Base-by-base conservation (phyloP, 2,888 invertebrate species). In the Melinaea menophilus region DNA sequence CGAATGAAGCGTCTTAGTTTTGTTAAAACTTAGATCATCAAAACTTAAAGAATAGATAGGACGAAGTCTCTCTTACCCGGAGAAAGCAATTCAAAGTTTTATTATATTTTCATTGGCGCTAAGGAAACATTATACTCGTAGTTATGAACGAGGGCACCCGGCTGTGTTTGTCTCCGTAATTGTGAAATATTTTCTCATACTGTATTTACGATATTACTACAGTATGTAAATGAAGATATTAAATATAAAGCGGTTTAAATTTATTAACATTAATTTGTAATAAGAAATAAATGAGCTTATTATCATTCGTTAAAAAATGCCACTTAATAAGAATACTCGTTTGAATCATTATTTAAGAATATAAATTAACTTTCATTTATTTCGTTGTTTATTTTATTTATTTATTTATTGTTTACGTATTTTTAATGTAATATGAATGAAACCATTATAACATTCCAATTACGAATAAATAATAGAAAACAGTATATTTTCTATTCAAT, bases 401-500 rank as follows among this genome's bases (percentile, higher is more conserved):
- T 11, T 51, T 57, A 54, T 34, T 22, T 54, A 48, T 62, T 45
- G 35, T 56, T 55, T 31, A 51, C 51, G 31, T 34, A 45, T 58
- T 62, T 59, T 57, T 57, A 13, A 48, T 46, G 48, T 56, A 61
- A 58, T 41, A 41, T 9, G 41, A 41, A 41, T 41, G 41, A 41
- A 41, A 41, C 9, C 11, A 41, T 41, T 41, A 41, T 46, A 56
- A 51, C 51, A 51, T 51, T 51, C 51, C 51, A 51, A 41, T 51
- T 51, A 51, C 51, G 31, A 51, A 51, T 51, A 51, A 51, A 51
- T 31, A 51, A 51, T 51, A 51, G 51, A 31, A 31, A 51, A 51
- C 22, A 51, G 31, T 9, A 31, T 51, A 31, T 51, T 51, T 51
- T 51, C 59, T 59, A 56, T 63, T 61, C 64, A 47, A 47, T 61